Evolutionary conservation across 2,113 vertebrate species (phyloP), one percentile per base, ranked within the genome.

Genomic region (Cyrtonyx montezumae): DNA sequence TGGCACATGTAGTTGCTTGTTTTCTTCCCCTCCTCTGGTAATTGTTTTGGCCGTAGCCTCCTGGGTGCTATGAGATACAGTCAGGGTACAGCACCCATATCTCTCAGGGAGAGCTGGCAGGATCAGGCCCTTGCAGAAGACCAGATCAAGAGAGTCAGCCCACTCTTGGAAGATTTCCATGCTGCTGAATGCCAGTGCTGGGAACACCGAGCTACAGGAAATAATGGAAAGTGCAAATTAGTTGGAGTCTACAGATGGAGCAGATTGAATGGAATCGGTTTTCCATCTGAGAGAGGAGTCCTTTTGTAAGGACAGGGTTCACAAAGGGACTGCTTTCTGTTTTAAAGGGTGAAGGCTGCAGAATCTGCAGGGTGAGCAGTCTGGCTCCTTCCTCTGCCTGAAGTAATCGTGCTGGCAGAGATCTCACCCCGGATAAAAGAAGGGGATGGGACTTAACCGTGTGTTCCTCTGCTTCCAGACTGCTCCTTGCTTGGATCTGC

Each of bases 21-120:
- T 25, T 21, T 73, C 32, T 56, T 21, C 30, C 11, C 10, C 32
- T 45, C 2, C 34, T 46, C 26, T 65, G 37, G 10, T 59, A 13
- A 26, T 26, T 34, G 10, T 11, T 37, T 48, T 10, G 26, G 12
- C 25, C 8, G 13, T 42, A n/a, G 42, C 32, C 6, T n/a, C 70
- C 34, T 37, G 19, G 30, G n/a, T 26, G 22, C n/a, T 28, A 37
- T 0, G 6, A 58, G 66, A 63, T 19, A 11, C 2, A 13, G 30
- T 48, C 34, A 23, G 28, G 40, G 40, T 26, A 18, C 9, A 34
- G 26, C 26, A 67, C 49, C 32, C 45, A 13, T 11, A 5, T 51
- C 43, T 61, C 40, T n/a, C 9, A 18, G 32, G 34, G 55, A 55
- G 56, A 74, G 5, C 67, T 59, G 59, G 40, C 61, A 66, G 40